Percentiles rank a stretch among this genome's conserved stretches.
phyloP scores from a whole-genome alignment of 2,113 vertebrate genomes.

The Chionis minor region DNA sequence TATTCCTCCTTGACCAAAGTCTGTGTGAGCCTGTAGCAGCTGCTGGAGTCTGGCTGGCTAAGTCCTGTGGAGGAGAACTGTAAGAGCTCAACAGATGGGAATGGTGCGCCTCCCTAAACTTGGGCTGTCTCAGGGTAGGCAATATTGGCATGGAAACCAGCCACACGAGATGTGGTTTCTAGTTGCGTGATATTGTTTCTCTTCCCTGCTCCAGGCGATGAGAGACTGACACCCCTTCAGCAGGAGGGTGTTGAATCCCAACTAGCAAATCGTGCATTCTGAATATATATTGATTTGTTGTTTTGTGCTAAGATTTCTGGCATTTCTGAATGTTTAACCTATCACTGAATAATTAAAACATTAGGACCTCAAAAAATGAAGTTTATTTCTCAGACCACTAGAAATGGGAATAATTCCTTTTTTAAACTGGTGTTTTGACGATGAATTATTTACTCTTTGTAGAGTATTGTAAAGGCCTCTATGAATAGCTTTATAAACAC shows the following conservation, averaged over 20 bases:
- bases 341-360: background rate
- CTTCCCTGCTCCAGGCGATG: background rate
- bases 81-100: background rate
- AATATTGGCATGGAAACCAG: background rate
- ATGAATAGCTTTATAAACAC: background rate
- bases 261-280: background rate
- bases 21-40: background rate
- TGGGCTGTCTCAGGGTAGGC: background rate
- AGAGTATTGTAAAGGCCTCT: background rate
- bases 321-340: background rate
- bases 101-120: background rate
- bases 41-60: background rate
- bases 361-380: background rate
- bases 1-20: background rate
- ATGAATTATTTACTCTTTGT: background rate
- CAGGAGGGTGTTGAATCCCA: background rate
- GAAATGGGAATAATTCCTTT: background rate
- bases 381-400: background rate
- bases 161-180: background rate
- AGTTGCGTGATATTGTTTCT: background rate
- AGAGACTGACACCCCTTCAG: background rate
- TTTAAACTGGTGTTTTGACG: background rate
- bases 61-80: background rate
- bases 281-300: background rate
- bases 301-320: background rate